phyloP scores from a whole-genome alignment of 2,113 vertebrate genomes.

The Coturnix japonica region DNA sequence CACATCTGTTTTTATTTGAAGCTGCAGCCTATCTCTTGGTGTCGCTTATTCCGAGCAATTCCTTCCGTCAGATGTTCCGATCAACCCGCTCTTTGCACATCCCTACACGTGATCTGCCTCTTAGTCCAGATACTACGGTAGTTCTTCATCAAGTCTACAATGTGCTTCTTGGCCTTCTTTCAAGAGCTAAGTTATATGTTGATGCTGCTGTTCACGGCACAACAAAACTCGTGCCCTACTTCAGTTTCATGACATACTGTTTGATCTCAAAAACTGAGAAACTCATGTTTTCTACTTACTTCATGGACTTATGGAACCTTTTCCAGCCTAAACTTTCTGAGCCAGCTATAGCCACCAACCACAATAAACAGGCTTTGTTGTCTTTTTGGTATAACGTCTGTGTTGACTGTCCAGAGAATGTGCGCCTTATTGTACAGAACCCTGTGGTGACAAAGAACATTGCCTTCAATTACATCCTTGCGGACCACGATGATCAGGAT shows the following conservation, averaged over 20 bases:
- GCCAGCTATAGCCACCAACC: slow-evolving; percentile 98
- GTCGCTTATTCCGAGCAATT: slow-evolving; percentile 99
- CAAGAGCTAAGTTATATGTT: slow-evolving; percentile 96
- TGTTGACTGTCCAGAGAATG: slow-evolving; percentile 96
- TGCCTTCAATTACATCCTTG: slow-evolving; percentile 99
- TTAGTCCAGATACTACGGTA: slow-evolving; percentile 96
- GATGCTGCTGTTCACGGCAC: slow-evolving; percentile 97
- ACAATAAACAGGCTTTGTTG: slow-evolving; percentile 98
- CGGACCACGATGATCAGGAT: slow-evolving; percentile 99
- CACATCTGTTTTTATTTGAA: slow-evolving; percentile 74
- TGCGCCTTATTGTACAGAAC: slow-evolving; percentile 98
- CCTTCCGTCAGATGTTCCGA: slow-evolving; percentile 99
- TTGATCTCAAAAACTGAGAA: slow-evolving; percentile 99
- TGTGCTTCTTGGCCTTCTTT: slow-evolving; percentile 93
- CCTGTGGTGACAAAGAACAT: slow-evolving; percentile 99
- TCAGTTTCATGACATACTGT: slow-evolving; percentile 99
- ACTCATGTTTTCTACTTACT: slow-evolving; percentile 98
- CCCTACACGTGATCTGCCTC: slow-evolving; percentile 94
- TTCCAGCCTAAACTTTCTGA: slow-evolving; percentile 99
- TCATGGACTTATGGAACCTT: slow-evolving; percentile 99
- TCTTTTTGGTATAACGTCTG: slow-evolving; percentile 99
- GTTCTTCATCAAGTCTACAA: slow-evolving; percentile 99
- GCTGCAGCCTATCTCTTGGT: slow-evolving; percentile 99
- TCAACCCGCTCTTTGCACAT: slow-evolving; percentile 97
- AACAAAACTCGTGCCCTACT: slow-evolving; percentile 98